These are phyloP conservation scores for Gnathonemus longibarbis DNA, from an alignment of 2,113 vertebrate genomes.

Conservation along the genomic window DNA sequence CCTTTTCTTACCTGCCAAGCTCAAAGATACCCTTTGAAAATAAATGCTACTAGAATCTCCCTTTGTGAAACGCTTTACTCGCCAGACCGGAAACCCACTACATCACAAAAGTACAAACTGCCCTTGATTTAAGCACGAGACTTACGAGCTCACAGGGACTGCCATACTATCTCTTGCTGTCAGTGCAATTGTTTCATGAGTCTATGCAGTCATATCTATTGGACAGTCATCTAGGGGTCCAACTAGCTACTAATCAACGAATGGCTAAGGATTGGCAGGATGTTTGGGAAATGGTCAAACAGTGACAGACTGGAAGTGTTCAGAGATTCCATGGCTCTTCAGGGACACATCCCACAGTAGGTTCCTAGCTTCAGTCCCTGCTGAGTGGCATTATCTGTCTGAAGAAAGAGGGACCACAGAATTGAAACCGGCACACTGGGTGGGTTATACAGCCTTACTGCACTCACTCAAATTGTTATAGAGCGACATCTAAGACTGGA, in stretches of 20 bases:
- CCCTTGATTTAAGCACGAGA: conserved; percentile 36
- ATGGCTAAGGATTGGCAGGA: not conserved
- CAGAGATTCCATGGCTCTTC: conserved; percentile 17
- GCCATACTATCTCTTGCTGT: not conserved
- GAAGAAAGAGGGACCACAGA: conserved; percentile 24
- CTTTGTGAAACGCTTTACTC: not conserved
- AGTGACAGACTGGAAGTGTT: not conserved
- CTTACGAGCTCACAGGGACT: not conserved
- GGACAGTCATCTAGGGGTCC: not conserved
- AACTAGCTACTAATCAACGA: not conserved
- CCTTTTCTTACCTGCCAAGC: conserved; percentile 40
- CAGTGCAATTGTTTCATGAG: not conserved
- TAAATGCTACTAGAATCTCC: conserved; percentile 16
- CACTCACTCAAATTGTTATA: not conserved
- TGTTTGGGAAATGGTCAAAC: not conserved
- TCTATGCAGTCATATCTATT: not conserved
- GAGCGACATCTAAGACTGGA: not conserved
- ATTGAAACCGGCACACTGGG: not conserved
- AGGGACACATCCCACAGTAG: conserved; percentile 28
- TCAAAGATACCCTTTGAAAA: conserved; percentile 29
- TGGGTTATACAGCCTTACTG: conserved; percentile 18
- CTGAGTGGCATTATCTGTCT: not conserved
- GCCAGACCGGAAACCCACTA: not conserved
- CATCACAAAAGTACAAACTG: conserved; percentile 36
- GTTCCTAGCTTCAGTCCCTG: not conserved